Evolutionary conservation across 2,888 invertebrate species (phyloP).

Genomic region (Acronicta leporina): DNA sequence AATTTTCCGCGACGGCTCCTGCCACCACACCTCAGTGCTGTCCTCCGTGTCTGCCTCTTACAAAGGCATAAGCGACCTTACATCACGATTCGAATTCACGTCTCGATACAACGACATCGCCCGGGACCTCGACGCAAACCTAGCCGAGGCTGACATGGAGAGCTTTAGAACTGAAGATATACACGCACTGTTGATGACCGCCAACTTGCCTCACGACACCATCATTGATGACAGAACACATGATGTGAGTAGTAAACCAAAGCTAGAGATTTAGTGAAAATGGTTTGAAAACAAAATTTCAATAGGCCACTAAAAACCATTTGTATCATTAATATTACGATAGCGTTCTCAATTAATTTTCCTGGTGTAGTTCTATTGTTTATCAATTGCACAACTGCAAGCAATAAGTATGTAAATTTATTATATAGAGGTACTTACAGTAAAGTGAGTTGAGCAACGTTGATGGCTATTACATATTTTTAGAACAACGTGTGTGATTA

Average conservation of each 20-base stretch:
- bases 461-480: slow-evolving; percentile 19
- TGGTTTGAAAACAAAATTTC: slow-evolving; percentile 1
- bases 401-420: slow-evolving; percentile 22
- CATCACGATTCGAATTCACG: slow-evolving; percentile 85
- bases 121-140: slow-evolving; percentile 96
- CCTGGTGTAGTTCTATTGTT: slow-evolving; percentile 17
- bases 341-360: slow-evolving; percentile 38
- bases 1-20: slow-evolving; percentile 93
- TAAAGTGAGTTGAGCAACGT: slow-evolving; percentile 7
- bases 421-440: slow-evolving; percentile 9
- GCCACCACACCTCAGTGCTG: slow-evolving; percentile 94
- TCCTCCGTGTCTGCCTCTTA: slow-evolving; percentile 95
- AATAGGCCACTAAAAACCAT: slow-evolving; percentile 20
- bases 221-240: slow-evolving; percentile 85
- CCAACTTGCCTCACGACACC: slow-evolving; percentile 92
- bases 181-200: slow-evolving; percentile 93
- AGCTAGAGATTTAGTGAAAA: neutral
- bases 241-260: slow-evolving; percentile 78
- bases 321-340: slow-evolving; percentile 32
- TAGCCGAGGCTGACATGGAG: slow-evolving; percentile 98
- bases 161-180: slow-evolving; percentile 97
- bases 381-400: slow-evolving; percentile 30
- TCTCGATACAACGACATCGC: slow-evolving; percentile 95
- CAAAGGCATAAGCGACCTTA: slow-evolving; percentile 91
- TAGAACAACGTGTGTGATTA: neutral